Evolutionary conservation across 2,113 vertebrate species (phyloP).

Genomic region (Hiodon alosoides): DNA sequence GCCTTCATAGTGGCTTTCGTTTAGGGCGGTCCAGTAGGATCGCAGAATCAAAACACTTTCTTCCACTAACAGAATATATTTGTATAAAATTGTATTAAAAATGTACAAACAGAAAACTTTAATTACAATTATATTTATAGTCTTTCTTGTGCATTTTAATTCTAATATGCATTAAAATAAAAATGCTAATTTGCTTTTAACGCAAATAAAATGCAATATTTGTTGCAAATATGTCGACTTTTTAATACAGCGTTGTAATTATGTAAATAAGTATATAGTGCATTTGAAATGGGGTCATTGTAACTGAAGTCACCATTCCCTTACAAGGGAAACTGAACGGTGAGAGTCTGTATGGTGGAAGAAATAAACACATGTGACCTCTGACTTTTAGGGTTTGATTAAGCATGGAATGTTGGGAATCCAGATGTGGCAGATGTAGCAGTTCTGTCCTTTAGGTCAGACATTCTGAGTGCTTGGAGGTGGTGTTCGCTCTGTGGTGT

Average conservation of each 20-base stretch:
- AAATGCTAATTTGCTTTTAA: not conserved
- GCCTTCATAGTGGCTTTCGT: not conserved
- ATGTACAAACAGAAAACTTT: not conserved
- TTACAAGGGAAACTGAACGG: not conserved
- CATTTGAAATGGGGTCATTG: not conserved
- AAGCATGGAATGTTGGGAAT: no score
- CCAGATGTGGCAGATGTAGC: no score
- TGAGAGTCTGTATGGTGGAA: not conserved
- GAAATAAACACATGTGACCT: no score
- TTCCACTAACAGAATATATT: not conserved
- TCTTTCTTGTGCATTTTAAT: no score
- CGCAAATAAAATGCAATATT: not conserved
- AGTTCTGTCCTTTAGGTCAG: no score
- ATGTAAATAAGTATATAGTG: not conserved
- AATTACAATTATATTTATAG: not conserved
- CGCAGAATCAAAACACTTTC: constrained; percentile 6
- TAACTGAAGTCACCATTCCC: not conserved
- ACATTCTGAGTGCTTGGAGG: no score
- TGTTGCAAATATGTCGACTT: not conserved
- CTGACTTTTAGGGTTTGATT: no score
- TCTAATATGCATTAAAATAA: not conserved
- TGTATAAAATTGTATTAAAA: not conserved
- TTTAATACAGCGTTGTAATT: not conserved
- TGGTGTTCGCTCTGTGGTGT: no score
- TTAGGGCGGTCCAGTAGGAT: not conserved